Evolutionary conservation across 2,113 vertebrate species (phyloP), one percentile per base, ranked within the genome.

Genomic region (Panthera tigris): DNA sequence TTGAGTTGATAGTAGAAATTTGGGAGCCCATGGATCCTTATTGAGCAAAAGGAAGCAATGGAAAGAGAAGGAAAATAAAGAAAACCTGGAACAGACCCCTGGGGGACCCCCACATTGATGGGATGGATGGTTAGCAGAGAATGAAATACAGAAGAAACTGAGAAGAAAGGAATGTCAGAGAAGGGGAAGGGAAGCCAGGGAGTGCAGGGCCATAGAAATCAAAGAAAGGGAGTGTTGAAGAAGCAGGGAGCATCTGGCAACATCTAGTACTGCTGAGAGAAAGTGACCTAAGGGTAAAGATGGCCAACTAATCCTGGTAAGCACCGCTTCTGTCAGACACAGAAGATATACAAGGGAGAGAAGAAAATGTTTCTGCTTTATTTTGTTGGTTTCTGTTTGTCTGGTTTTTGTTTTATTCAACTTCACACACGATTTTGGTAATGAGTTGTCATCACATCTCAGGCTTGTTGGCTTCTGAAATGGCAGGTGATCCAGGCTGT

Each of bases 1-100:
- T 87, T 95, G 78, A 93, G 94, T 89, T 97, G 92, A 93, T 82
- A 91, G 86, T 80, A 69, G 88, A 91, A 95, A 83, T 97, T 88
- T 94, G 92, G 85, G 76, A 94, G 48, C 33, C 33, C 63, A 66
- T 68, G 61, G 61, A 73, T 89, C 48, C 80, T 74, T 92, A 96
- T 48, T 52, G 89, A 95, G 36, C 36, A 50, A 55, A 36, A 55
- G 61, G 68, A 94, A 82, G 74, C 48, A 90, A 55, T 39, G 8
- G 57, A 39, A 80, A 66, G 29, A 1, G 3, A 61, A 88, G 14
- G 23, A 39, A 83, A 85, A 29, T 48, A 6, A 65, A 89, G 33
- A 8, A 3, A 3, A 36, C 4, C 31, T 39, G 0, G 16, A 55
- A 80, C 48, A 69, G 39, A 61, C 13, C 1, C 23, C 14, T 45